These are phyloP conservation scores for Pachliopta kotzebuea DNA, from an alignment of 2,888 invertebrate species.

Conservation along the genomic window DNA sequence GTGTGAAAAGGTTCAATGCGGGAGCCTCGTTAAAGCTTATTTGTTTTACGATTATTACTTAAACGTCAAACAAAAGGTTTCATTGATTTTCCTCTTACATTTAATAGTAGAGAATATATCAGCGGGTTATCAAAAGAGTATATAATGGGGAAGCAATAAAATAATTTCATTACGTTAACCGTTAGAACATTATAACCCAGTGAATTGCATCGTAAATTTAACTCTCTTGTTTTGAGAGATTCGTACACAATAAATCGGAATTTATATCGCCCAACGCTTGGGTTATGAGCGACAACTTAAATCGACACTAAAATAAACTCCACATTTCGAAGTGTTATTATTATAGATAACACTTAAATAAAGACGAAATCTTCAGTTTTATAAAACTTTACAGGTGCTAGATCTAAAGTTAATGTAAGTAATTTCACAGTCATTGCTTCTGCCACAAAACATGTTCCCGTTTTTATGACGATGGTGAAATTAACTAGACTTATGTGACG, in stretches of 20 bases:
- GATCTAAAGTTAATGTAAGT: no score
- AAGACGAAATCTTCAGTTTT: no score
- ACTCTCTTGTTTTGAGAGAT: constrained; percentile 25
- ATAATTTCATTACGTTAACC: constrained; percentile 28
- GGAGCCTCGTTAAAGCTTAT: constrained; percentile 17
- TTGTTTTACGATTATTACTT: constrained; percentile 22
- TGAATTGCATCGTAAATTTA: constrained; percentile 25
- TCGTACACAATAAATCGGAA: constrained; percentile 10
- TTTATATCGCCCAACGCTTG: constrained; percentile 7
- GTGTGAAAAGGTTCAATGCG: constrained; percentile 12
- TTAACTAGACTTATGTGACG: no score
- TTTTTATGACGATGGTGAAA: no score
- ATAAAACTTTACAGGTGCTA: no score
- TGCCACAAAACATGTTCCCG: no score
- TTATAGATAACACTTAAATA: not conserved
- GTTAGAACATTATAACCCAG: constrained; percentile 25
- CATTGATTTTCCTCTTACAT: constrained; percentile 21
- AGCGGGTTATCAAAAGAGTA: constrained; percentile 16
- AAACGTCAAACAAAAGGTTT: constrained; percentile 15
- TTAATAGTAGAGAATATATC: constrained; percentile 17
- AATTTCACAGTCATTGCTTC: no score
- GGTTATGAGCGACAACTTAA: constrained; percentile 20
- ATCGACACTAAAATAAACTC: not conserved
- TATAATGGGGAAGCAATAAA: constrained; percentile 26
- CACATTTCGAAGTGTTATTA: not conserved